phyloP scores from a whole-genome alignment of 2,113 vertebrate species.

The Menidia beryllina region DNA sequence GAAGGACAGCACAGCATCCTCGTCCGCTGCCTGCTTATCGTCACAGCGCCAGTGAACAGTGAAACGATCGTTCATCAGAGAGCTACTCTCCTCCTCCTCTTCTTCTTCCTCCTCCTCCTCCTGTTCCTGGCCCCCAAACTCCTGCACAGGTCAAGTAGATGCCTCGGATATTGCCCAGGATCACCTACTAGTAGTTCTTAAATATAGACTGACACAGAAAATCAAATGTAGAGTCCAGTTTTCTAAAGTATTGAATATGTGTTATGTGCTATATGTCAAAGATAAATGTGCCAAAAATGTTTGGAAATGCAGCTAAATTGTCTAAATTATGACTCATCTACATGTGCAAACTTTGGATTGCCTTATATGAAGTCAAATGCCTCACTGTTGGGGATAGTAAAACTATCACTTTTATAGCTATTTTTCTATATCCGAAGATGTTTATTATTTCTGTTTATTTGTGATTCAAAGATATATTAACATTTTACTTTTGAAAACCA shows the following conservation, averaged over 20 bases:
- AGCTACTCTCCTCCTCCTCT: conserved; percentile 56
- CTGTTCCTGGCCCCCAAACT: conserved; percentile 31
- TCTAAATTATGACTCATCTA: too few species aligned
- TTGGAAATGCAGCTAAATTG: too few species aligned
- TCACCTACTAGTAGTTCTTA: conserved; percentile 2
- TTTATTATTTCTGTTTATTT: neutral
- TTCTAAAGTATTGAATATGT: too few species aligned
- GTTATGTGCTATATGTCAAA: too few species aligned
- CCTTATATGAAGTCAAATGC: neutral
- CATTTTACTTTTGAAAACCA: too few species aligned
- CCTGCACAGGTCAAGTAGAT: conserved; percentile 16
- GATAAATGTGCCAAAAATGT: too few species aligned
- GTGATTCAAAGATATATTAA: too few species aligned
- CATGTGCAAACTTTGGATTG: neutral
- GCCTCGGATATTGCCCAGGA: neutral
- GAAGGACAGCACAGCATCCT: conserved; percentile 76
- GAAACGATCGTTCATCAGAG: conserved; percentile 55
- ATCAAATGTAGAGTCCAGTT: too few species aligned
- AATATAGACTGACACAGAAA: conserved; percentile 3
- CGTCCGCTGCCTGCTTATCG: conserved; percentile 70
- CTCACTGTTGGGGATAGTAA: too few species aligned
- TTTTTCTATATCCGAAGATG: too few species aligned
- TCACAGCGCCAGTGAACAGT: conserved; percentile 74
- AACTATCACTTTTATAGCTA: too few species aligned
- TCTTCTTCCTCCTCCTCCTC: conserved; percentile 49